A percentile compares a stretch with the other conserved stretches of the same genome.
phyloP scores from a whole-genome alignment of 2,888 invertebrate genomes.

The Macrosoma leucophasiata region DNA sequence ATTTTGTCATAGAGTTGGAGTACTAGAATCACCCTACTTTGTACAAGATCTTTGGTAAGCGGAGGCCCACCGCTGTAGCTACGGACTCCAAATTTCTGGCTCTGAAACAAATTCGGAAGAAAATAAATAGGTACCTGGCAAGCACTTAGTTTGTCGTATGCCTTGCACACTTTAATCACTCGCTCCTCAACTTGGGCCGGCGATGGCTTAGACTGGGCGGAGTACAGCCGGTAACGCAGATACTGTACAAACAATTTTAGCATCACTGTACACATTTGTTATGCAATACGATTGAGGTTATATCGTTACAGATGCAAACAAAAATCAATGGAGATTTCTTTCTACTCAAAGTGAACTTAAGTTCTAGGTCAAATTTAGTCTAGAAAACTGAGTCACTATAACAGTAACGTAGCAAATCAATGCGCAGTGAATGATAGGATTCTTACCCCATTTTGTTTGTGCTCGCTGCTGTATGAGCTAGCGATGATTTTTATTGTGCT shows the following conservation, averaged over 20 bases:
- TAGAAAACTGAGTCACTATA: background rate
- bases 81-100: conserved; percentile 79
- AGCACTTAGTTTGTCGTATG: conserved; percentile 92
- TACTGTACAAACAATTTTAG: conserved; percentile 58
- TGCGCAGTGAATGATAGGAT: conserved; percentile 36
- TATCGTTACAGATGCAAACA: conserved; percentile 18
- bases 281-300: conserved; percentile 73
- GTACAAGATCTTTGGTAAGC: conserved; percentile 87
- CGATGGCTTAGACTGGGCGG: conserved; percentile 67
- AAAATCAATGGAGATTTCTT: too few species aligned
- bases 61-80: conserved; percentile 86
- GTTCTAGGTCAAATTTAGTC: background rate
- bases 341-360: background rate
- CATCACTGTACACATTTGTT: conserved; percentile 62
- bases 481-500: conserved; percentile 42
- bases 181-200: conserved; percentile 83
- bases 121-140: conserved; percentile 82
- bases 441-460: conserved; percentile 56
- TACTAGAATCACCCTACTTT: conserved; percentile 94
- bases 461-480: conserved; percentile 38
- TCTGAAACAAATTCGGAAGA: conserved; percentile 74
- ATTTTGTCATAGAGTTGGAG: conserved; percentile 99
- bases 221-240: conserved; percentile 46
- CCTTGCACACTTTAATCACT: conserved; percentile 89
- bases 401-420: conserved; percentile 23